Base-by-base conservation (phyloP, 1,140 invertebrate species). In the Zaprionus capensis region DNA sequence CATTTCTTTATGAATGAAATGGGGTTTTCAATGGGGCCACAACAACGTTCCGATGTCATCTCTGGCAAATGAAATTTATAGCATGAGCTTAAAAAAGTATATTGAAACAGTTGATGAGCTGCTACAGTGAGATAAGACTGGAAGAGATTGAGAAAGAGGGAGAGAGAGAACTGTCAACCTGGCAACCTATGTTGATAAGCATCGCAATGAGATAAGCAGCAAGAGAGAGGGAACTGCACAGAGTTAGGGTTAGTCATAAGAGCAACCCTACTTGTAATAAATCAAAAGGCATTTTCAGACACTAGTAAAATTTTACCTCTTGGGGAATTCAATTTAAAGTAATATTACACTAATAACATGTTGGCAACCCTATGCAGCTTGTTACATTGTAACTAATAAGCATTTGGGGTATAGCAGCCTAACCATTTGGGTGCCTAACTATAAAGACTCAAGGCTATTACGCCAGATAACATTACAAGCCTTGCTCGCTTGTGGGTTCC, bases 1-100 rank as follows among this genome's bases (percentile, higher is more conserved):
- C 68, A 64, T 84, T 72, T 83, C 64, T 66, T 67, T 62, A 76
- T 76, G 71, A 74, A 71, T 65, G 46, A 72, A 65, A 24, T 66
- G 66, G 38, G 57, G 4, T 55, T 66, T 67, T 76, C 28, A 71
- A 65, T 72, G 57, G 57, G 49, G 34, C 26, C 61, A 12, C 46
- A 24, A 22, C 46, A 14, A 24, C n/a, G 6, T 22, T 53, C 1
- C 22, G 6, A 31, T 56, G 2, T 36, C 41, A 62, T 34, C 55
- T 26, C 31, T 62, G 22, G 44, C 61, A 53, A 62, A 62, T 62
- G 28, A 61, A 56, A 56, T 31, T 56, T 69, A 53, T 64, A 64
- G 31, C 46, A 22, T 28, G 61, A 20, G 36, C 55, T 17, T 44
- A 20, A 17, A 44, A 58, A 11, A 59, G n/a, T 14, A n/a, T 51